These are phyloP conservation scores for Sminthurides bifidus DNA, from an alignment of 1,140 invertebrate species.

Conservation along the genomic window DNA sequence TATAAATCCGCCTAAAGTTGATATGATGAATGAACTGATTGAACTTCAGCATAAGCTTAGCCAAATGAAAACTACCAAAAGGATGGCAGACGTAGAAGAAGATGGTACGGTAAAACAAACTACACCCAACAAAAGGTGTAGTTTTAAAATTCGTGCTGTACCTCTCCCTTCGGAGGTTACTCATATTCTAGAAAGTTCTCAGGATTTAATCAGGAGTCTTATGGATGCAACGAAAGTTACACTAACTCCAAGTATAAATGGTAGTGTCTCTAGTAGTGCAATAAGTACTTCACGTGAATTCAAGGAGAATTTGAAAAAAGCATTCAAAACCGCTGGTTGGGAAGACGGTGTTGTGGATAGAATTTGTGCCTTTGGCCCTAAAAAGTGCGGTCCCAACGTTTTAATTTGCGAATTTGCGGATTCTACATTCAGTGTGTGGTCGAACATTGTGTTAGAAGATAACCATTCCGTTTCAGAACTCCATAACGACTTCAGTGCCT, in stretches of 20 bases:
- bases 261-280: conserved; percentile 13
- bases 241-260: not conserved
- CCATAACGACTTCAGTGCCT: conserved; percentile 44
- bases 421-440: conserved; percentile 42
- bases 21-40: conserved; percentile 81
- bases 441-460: conserved; percentile 23
- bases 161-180: conserved; percentile 65
- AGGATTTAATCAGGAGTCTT: conserved; percentile 46
- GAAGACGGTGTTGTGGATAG: conserved; percentile 48
- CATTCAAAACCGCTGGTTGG: conserved; percentile 49
- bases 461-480: too few species aligned
- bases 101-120: conserved; percentile 47
- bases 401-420: conserved; percentile 58
- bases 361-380: conserved; percentile 85
- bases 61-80: conserved; percentile 29
- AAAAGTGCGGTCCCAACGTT: conserved; percentile 77
- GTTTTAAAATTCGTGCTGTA: conserved; percentile 61
- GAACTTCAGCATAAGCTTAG: conserved; percentile 44
- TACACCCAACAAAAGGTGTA: conserved; percentile 59
- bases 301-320: conserved; percentile 45
- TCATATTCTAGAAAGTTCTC: conserved; percentile 52
- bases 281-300: conserved; percentile 27
- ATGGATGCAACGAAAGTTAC: conserved; percentile 31
- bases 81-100: conserved; percentile 33
- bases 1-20: conserved; percentile 64